A percentile compares a stretch with the other conserved stretches of the same genome.
phyloP scores from a whole-genome alignment of 2,113 vertebrate genomes.

The Oreochromis aureus region DNA sequence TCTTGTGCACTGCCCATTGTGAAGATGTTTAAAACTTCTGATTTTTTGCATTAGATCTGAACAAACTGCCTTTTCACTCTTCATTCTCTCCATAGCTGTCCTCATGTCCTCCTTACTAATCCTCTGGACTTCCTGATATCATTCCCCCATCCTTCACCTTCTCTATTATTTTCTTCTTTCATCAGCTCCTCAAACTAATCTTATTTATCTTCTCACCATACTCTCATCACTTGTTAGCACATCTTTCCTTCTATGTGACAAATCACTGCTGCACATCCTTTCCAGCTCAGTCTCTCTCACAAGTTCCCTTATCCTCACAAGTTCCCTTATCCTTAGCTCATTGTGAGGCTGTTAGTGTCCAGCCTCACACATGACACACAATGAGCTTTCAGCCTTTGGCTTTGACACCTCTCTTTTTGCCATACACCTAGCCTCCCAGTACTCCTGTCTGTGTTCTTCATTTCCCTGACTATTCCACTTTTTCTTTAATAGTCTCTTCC shows the following conservation, averaged over 20 bases:
- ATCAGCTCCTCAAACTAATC: neutral
- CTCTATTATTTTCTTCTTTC: neutral
- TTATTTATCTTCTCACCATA: neutral
- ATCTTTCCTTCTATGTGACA: neutral
- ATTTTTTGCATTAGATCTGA: neutral
- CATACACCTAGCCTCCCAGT: neutral
- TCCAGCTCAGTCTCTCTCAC: neutral
- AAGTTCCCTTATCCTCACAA: neutral
- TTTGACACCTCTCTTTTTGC: neutral
- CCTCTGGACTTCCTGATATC: neutral
- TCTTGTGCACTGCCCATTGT: neutral
- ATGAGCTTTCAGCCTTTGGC: neutral
- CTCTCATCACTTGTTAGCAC: neutral
- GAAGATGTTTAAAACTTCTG: neutral
- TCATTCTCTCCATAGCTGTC: too few relatives aligned
- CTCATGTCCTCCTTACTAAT: neutral
- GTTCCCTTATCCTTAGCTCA: neutral
- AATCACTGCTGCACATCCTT: neutral
- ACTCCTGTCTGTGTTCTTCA: neutral
- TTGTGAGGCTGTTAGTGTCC: neutral
- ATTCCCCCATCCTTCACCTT: neutral
- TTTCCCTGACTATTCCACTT: neutral
- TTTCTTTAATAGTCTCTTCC: neutral
- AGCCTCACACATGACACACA: neutral
- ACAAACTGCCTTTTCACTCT: neutral